A percentile compares a stretch with the other conserved stretches of the same genome.
Conservation (phyloP, 2,797 vertebrate species). For the Acanthurus lineatus region DNA sequence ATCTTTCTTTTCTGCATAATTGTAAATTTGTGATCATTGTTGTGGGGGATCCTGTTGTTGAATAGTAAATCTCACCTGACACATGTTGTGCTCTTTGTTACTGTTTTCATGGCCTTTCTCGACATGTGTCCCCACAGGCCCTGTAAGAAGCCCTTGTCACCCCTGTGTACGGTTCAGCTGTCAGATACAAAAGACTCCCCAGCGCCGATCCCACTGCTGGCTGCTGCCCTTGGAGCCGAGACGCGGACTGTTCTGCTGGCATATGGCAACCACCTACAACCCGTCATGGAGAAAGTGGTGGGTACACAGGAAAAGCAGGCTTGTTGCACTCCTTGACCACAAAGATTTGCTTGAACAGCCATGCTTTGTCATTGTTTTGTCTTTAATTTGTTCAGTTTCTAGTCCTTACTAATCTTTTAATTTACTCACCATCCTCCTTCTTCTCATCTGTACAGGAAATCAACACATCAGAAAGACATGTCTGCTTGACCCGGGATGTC, state of each 20-base stretch:
- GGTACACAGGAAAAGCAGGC: constrained; percentile 56
- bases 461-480: constrained; percentile 90
- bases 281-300: constrained; percentile 93
- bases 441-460: constrained; percentile 75
- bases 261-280: constrained; percentile 93
- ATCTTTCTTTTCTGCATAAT: not conserved
- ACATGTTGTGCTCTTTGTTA: not conserved
- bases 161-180: constrained; percentile 93
- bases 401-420: too few relatives aligned
- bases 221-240: constrained; percentile 89
- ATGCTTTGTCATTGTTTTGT: not conserved
- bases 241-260: constrained; percentile 88
- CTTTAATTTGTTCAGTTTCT: too few relatives aligned
- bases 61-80: not conserved
- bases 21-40: not conserved
- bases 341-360: too few relatives aligned
- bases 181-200: constrained; percentile 87
- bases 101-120: not conserved
- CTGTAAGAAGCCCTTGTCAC: constrained; percentile 95
- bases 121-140: constrained; percentile 81
- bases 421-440: not conserved
- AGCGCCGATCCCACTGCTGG: constrained; percentile 91
- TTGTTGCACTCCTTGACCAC: not conserved
- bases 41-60: not conserved
- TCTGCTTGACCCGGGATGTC: constrained; percentile 93